Evolutionary conservation across 2,888 invertebrate species (phyloP).

Genomic region (Papilio demoleus): DNA sequence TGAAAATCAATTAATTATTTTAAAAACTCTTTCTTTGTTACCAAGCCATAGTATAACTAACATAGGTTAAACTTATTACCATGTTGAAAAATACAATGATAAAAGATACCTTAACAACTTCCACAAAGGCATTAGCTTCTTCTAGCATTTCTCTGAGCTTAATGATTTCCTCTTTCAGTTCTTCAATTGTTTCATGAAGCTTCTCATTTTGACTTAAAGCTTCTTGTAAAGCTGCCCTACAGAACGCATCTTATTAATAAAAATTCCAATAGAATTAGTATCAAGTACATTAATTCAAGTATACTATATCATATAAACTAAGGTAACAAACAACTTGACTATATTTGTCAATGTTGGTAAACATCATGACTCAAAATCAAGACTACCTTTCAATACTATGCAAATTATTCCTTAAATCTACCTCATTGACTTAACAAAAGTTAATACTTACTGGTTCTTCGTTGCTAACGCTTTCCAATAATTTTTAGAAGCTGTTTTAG

Average conservation of each 20-base stretch:
- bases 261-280: not conserved
- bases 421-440: constrained; percentile 10
- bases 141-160: constrained; percentile 88
- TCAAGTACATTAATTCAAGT: no score
- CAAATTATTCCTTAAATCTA: not conserved
- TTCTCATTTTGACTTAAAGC: constrained; percentile 88
- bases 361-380: not conserved
- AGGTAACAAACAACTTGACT: not conserved
- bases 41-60: no score
- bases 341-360: not conserved
- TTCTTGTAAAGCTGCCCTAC: constrained; percentile 86
- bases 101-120: constrained; percentile 87
- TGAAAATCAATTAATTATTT: no score
- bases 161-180: constrained; percentile 85
- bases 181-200: constrained; percentile 75
- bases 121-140: constrained; percentile 89
- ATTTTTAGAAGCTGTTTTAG: constrained; percentile 86
- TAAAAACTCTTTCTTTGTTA: no score
- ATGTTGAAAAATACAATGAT: not conserved
- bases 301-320: no score
- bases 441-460: constrained; percentile 82
- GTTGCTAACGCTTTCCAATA: constrained; percentile 92
- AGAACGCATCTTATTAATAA: constrained; percentile 42
- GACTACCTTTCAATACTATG: not conserved
- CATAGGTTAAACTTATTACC: no score